phyloP scores from a whole-genome alignment of 2,888 invertebrate species.

The Trachelus stipa region DNA sequence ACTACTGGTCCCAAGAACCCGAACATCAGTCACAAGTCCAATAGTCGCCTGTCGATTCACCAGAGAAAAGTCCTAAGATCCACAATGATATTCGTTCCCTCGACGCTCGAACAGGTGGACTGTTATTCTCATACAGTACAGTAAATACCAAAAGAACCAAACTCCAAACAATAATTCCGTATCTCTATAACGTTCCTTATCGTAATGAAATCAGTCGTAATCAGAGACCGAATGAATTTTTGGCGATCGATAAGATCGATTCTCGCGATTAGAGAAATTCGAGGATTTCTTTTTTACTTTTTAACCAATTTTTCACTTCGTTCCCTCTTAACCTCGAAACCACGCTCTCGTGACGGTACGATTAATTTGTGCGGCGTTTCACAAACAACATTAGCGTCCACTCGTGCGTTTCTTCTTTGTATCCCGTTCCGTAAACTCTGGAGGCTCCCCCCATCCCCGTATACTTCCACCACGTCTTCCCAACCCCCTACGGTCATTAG shows the following conservation, averaged over 20 bases:
- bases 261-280: neutral
- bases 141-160: neutral
- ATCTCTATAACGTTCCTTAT: neutral
- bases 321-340: conserved; percentile 17
- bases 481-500: conserved; percentile 25
- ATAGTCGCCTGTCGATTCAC: neutral
- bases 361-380: conserved; percentile 23
- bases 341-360: conserved; percentile 14
- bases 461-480: neutral
- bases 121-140: neutral
- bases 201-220: neutral
- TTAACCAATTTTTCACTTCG: conserved; percentile 11
- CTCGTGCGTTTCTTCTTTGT: conserved; percentile 12
- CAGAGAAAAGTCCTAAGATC: neutral
- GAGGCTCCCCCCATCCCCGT: neutral
- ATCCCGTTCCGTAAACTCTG: conserved; percentile 2
- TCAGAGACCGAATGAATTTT: neutral
- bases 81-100: neutral
- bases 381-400: conserved; percentile 28
- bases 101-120: neutral
- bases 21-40: neutral
- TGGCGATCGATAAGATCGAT: neutral
- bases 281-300: neutral
- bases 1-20: neutral
- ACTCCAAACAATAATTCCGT: neutral